phyloP scores from a whole-genome alignment of 1,140 invertebrate genomes.

The Pteromalus puparum region DNA sequence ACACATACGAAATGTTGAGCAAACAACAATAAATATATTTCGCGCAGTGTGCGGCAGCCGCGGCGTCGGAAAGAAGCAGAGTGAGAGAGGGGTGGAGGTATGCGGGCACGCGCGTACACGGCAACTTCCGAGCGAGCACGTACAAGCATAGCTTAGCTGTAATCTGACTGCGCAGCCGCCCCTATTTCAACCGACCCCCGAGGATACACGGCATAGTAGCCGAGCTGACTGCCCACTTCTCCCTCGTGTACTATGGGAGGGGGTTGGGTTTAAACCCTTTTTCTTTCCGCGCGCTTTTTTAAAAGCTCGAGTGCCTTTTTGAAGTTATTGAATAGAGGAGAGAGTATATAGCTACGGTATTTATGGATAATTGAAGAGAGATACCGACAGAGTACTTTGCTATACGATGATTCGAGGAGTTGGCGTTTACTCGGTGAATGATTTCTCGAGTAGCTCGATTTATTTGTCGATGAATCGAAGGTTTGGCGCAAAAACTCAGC shows the following conservation, averaged over 20 bases:
- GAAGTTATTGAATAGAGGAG: neutral
- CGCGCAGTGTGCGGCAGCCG: slow-evolving; percentile 56
- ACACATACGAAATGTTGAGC: slow-evolving; percentile 67
- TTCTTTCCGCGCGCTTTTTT: neutral
- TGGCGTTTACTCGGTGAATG: neutral
- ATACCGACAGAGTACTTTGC: too few species aligned
- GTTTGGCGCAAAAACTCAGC: too few species aligned
- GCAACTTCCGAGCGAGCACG: slow-evolving; percentile 73
- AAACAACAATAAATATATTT: slow-evolving; percentile 77
- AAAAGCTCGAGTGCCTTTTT: slow-evolving; percentile 1
- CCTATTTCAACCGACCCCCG: slow-evolving; percentile 64
- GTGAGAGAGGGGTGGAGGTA: slow-evolving; percentile 17
- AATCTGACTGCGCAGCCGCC: slow-evolving; percentile 74
- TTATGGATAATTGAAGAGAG: slow-evolving; percentile 1
- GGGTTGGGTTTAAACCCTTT: neutral
- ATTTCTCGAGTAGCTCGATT: neutral
- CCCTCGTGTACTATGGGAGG: neutral
- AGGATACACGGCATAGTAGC: slow-evolving; percentile 40
- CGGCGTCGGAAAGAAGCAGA: slow-evolving; percentile 20
- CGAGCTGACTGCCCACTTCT: slow-evolving; percentile 14
- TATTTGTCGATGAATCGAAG: too few species aligned
- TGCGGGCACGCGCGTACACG: slow-evolving; percentile 32
- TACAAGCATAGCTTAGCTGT: slow-evolving; percentile 75
- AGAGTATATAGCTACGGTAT: neutral
- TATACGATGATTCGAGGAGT: too few species aligned